These are phyloP conservation scores for Strix uralensis DNA, from an alignment of 2,113 vertebrate species.

Conservation along the genomic window DNA sequence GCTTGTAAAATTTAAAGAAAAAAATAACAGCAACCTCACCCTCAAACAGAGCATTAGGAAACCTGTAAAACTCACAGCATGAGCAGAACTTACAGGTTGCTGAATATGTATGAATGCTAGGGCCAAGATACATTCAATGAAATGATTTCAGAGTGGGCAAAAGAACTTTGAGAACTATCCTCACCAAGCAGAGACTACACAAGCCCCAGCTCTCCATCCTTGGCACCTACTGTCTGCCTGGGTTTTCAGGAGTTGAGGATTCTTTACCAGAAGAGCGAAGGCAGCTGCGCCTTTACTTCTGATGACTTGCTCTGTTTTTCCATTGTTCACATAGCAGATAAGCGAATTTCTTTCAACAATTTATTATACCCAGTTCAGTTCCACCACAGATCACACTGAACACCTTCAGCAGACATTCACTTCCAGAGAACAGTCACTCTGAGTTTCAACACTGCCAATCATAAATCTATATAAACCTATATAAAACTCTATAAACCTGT, in stretches of 20 bases:
- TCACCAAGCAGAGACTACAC: rapidly evolving
- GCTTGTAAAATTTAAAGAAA: not conserved
- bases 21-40: not conserved
- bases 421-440: not conserved
- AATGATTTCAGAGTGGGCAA: not conserved
- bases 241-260: not conserved
- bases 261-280: not conserved
- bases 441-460: not conserved
- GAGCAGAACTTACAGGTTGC: not conserved
- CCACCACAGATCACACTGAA: not conserved
- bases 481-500: not conserved
- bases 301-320: not conserved
- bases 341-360: not conserved
- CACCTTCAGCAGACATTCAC: not conserved
- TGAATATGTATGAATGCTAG: not conserved
- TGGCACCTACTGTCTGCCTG: not conserved
- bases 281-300: not conserved
- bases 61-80: not conserved
- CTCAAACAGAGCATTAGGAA: not conserved
- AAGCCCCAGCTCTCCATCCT: not conserved
- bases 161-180: not conserved
- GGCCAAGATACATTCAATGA: not conserved
- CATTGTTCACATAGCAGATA: not conserved
- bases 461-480: too few relatives aligned
- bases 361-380: not conserved